Conservation (phyloP, 1,140 invertebrate species). For the Nasonia vitripennis region DNA sequence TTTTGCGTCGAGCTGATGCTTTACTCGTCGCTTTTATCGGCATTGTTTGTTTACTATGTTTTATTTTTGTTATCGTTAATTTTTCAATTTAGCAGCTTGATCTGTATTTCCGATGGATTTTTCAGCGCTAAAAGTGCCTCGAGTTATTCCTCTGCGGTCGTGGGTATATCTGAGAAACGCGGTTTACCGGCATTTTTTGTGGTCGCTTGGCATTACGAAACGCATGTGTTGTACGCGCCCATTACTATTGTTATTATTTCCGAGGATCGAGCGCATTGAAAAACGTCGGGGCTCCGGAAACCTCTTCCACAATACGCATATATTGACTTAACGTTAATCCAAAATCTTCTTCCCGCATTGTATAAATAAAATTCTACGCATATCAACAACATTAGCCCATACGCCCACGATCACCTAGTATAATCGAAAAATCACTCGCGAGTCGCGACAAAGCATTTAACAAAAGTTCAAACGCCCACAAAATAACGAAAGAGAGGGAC, state of each 20-base stretch:
- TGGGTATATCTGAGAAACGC: not conserved
- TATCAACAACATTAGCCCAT: too few species aligned
- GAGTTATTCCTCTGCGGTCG: not conserved
- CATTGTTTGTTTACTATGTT: not conserved
- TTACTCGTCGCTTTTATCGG: not conserved
- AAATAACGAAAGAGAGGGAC: not conserved
- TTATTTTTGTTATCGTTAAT: not conserved
- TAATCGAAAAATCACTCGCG: not conserved
- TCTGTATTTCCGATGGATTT: not conserved
- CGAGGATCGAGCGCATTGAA: not conserved
- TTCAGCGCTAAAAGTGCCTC: not conserved
- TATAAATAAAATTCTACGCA: too few species aligned
- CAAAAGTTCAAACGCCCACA: slow-evolving; percentile 12
- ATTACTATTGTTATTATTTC: not conserved
- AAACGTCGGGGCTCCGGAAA: not conserved
- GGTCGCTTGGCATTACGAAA: not conserved
- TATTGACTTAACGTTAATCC: not conserved
- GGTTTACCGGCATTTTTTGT: slow-evolving; percentile 17
- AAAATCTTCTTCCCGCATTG: not conserved
- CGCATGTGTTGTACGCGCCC: not conserved
- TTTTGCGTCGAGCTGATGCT: slow-evolving; percentile 4
- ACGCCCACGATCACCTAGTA: too few species aligned
- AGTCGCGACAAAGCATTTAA: not conserved
- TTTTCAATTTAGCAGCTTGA: not conserved
- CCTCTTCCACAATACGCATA: not conserved